Percentiles rank a stretch among this genome's conserved stretches.
phyloP scores from a whole-genome alignment of 2,888 invertebrate genomes.

The Cryptocephalus moraei region DNA sequence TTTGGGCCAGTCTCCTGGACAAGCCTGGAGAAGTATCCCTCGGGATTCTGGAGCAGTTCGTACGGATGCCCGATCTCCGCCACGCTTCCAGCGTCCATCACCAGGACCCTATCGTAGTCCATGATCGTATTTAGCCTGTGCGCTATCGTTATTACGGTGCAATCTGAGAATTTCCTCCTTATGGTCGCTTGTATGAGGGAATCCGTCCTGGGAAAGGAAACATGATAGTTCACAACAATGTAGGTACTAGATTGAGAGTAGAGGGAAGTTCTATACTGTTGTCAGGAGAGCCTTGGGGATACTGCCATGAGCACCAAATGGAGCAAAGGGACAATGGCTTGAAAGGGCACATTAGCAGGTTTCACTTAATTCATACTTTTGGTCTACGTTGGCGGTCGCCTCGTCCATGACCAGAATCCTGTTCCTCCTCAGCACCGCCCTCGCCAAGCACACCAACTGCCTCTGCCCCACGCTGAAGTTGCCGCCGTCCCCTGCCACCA shows the following conservation, averaged over 20 bases:
- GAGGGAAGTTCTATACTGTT: too few species aligned
- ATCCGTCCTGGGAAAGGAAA: constrained; percentile 51
- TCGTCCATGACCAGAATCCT: constrained; percentile 44
- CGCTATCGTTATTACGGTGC: constrained; percentile 75
- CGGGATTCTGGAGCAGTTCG: constrained; percentile 43
- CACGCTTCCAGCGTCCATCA: constrained; percentile 65
- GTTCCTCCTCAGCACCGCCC: constrained; percentile 44
- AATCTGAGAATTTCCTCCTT: constrained; percentile 58
- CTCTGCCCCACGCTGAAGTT: constrained; percentile 43
- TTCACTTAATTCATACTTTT: background rate
- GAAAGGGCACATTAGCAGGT: too few species aligned
- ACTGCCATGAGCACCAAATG: too few species aligned
- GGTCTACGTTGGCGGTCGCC: constrained; percentile 73
- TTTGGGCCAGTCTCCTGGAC: constrained; percentile 55
- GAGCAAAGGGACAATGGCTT: too few species aligned
- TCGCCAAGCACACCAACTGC: constrained; percentile 57
- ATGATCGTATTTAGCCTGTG: constrained; percentile 77
- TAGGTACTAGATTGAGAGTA: background rate
- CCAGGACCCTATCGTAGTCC: constrained; percentile 72
- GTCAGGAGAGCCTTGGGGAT: too few species aligned
- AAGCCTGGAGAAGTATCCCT: constrained; percentile 33
- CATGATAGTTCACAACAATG: background rate
- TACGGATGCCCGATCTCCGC: constrained; percentile 67
- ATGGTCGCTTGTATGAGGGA: constrained; percentile 69
- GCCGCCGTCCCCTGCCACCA: constrained; percentile 59